Evolutionary conservation across 2,797 vertebrate genomes (phyloP), one percentile per base, ranked within the genome.

Genomic region (Cyclopterus lumpus): DNA sequence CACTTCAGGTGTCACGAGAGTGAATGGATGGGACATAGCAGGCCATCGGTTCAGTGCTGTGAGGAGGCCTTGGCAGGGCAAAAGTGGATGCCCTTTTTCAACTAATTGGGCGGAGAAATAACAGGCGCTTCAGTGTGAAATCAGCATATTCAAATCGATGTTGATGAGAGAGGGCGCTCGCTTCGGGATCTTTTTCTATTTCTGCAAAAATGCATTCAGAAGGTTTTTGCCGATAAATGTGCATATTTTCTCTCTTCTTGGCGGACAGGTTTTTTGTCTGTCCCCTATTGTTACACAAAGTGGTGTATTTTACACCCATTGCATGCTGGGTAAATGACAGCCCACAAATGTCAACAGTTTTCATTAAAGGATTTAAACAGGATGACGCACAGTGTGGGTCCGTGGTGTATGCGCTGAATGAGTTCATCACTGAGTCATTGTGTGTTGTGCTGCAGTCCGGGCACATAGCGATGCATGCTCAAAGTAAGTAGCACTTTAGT

Each of bases 391-490:
- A 51, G 67, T 44, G 36, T 49, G 51, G 72, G 38, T 70, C 57
- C 8, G 1, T 32, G 71, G 40, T 18, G n/a, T 55, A 51, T 30
- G 9, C 1, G 22, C 16, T 40, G 18, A 73, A 64, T 73, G 22
- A 46, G 42, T 6, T 75, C 40, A 61, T 70, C 77, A 46, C 40
- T 80, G 72, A 90, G 44, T 79, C 77, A 79, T 57, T 69, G 22
- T 15, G 20, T 40, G 34, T 53, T 44, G 48, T 69, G 57, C 34
- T 7, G n/a, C 54, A 46, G 10, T 11, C 16, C 10, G 8, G 6
- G 20, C 28, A 51, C 44, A 26, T 4, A 34, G 11, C 67, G 28
- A 60, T 24, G 32, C 40, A 40, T 46, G 14, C 34, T 20, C 32
- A 60, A 28, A 28, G 26, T 28, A 28, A 28, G 26, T 28, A 28